Base-by-base conservation (phyloP, 2,888 invertebrate species). In the Steromphala cineraria region DNA sequence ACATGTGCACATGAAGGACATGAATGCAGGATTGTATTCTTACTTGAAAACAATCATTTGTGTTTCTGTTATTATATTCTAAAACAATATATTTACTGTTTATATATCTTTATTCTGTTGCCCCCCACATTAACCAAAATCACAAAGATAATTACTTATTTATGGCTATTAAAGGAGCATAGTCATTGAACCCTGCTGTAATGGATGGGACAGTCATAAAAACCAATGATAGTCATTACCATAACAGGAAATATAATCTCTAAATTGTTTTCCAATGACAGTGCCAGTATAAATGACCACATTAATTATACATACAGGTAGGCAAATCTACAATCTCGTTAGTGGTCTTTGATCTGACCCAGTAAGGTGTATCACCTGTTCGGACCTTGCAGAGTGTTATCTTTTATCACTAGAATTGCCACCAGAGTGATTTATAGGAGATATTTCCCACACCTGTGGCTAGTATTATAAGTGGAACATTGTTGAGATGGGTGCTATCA, bases 251-350 rank as follows among this genome's bases (percentile, higher is more conserved):
- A 62, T 62, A 62, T 62, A 24, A 21, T 62, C 28, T 62, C 28
- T 28, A 17, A 24, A 24, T 62, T 46, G 62, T 28, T 28, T 21
- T 28, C 15, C 28, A 62, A 62, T 62, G 62, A 28, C 62, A 13
- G 28, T 62, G 24, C 62, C 17, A 2, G 62, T 28, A 62, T 28
- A 62, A 21, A 62, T 62, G 62, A 28, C 28, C 21, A 62, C 62
- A 62, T 62, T 62, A 62, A 62, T 62, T 62, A 62, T 24, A 28
- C 15, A 62, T 62, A 62, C 62, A 62, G 62, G 62, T 62, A 62
- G 62, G 28, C 24, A 15, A 28, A 62, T 28, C 28, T 15, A 62
- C 62, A 62, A 28, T 62, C 24, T 62, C 62, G 28, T 62, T 62
- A 62, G 62, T 62, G 21, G 28, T 28, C 62, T 62, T 62, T 62